A percentile compares a stretch with the other conserved stretches of the same genome.
Conservation (phyloP, 2,797 vertebrate genomes). For the Enteromius argenteus region DNA sequence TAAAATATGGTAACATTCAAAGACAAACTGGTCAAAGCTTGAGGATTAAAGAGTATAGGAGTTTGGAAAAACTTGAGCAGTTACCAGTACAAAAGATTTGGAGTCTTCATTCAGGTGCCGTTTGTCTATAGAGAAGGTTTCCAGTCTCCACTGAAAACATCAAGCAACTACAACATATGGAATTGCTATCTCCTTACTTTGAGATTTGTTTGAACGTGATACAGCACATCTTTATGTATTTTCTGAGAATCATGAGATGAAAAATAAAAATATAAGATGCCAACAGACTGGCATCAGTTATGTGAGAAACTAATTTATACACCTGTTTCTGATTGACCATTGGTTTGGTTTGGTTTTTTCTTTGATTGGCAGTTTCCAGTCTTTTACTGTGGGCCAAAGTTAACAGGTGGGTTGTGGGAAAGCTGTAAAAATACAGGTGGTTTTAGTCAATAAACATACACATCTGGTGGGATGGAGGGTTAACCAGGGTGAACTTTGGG, state of each 20-base stretch:
- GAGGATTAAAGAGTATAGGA: background rate
- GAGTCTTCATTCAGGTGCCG: background rate
- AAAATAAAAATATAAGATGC: conserved; percentile 9
- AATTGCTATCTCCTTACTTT: conserved; percentile 2
- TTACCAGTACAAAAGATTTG: background rate
- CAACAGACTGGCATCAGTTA: background rate
- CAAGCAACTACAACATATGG: background rate
- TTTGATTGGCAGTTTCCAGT: conserved; percentile 12
- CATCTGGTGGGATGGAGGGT: conserved; percentile 33
- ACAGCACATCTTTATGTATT: background rate
- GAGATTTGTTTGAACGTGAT: background rate
- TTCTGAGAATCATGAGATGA: background rate
- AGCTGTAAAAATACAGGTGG: conserved; percentile 45
- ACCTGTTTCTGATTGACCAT: conserved; percentile 33
- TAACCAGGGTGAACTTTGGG: conserved; percentile 13
- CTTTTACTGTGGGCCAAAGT: background rate
- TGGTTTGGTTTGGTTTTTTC: conserved; percentile 21
- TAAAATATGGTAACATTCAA: background rate
- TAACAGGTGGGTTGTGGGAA: conserved; percentile 28
- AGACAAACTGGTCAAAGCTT: background rate
- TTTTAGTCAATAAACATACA: conserved; percentile 18
- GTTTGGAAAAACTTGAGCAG: background rate
- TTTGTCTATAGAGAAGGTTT: background rate
- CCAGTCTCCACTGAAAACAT: background rate
- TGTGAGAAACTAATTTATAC: background rate